phyloP scores from a whole-genome alignment of 1,140 invertebrate species.

The Schlechtendalia chinensis region DNA sequence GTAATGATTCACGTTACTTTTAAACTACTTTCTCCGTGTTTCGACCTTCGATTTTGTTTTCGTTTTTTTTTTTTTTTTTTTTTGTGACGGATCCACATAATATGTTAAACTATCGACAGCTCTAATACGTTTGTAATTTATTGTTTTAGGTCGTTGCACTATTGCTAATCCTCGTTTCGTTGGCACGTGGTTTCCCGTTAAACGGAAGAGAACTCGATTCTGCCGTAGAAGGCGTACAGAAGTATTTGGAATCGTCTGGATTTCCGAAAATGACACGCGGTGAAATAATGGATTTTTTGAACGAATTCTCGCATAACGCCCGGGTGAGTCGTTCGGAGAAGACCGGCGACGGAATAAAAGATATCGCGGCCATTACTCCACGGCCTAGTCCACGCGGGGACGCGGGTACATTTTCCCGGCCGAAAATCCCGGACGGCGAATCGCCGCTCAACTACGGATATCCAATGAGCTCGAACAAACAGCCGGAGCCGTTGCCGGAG shows the following conservation, averaged over 20 bases:
- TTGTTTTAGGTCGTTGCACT: not conserved
- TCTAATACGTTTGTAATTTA: not conserved
- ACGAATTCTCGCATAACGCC: slow-evolving; percentile 10
- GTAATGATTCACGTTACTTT: not conserved
- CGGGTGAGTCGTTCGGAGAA: slow-evolving; percentile 17
- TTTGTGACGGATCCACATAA: not conserved
- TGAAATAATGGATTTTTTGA: slow-evolving; percentile 21
- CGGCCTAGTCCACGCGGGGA: not conserved
- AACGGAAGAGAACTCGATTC: slow-evolving; percentile 27
- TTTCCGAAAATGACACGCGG: slow-evolving; percentile 43
- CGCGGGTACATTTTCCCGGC: not conserved
- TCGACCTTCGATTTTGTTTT: slow-evolving; percentile 1
- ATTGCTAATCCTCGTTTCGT: not conserved
- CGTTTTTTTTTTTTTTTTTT: not conserved
- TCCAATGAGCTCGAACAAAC: slow-evolving; percentile 13
- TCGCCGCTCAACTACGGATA: slow-evolving; percentile 32
- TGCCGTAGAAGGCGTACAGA: slow-evolving; percentile 28
- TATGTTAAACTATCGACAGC: not conserved
- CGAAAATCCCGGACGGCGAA: not conserved
- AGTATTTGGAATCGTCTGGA: slow-evolving; percentile 33
- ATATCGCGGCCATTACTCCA: not conserved
- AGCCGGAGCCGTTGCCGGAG: not conserved
- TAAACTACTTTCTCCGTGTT: not conserved
- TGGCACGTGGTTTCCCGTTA: not conserved
- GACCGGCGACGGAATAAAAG: not conserved